Percentiles rank a stretch among this genome's conserved stretches.
These are phyloP conservation scores for Macaria notata DNA, from an alignment of 2,888 invertebrate genomes.

Conservation along the genomic window DNA sequence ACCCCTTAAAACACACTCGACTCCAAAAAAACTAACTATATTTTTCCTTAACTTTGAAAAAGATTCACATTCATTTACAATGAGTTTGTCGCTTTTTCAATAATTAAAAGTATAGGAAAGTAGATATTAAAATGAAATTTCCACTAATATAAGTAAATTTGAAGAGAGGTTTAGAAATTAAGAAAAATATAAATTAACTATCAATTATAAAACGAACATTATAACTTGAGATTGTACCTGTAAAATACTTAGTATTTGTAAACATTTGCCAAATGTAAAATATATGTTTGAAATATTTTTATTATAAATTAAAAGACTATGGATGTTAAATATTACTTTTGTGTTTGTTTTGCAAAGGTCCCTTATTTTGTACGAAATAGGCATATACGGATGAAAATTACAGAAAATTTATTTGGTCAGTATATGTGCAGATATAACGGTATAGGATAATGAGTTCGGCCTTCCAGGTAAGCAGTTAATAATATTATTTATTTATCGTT, in stretches of 20 bases:
- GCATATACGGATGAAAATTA: too few relatives aligned
- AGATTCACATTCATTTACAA: background rate
- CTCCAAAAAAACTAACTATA: conserved; percentile 6
- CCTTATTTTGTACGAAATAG: background rate
- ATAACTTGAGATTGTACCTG: conserved; percentile 41
- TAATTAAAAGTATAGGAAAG: conserved; percentile 11
- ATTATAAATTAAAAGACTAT: conserved; percentile 34
- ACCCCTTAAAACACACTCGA: background rate
- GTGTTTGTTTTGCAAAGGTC: conserved; percentile 13
- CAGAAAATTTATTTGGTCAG: too few relatives aligned
- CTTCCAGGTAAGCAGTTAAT: too few relatives aligned
- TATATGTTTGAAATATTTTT: conserved; percentile 36
- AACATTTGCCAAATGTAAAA: conserved; percentile 25
- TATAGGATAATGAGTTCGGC: too few relatives aligned
- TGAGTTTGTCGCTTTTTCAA: conserved; percentile 17
- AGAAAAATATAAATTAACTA: conserved; percentile 24
- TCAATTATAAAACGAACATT: conserved; percentile 27
- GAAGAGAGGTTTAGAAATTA: conserved; percentile 56
- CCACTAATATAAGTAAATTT: conserved; percentile 26
- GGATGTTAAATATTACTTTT: conserved; percentile 21
- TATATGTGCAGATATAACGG: too few relatives aligned
- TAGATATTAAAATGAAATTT: conserved; percentile 20
- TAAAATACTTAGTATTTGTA: conserved; percentile 40
- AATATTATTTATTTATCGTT: too few relatives aligned
- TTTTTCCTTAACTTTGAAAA: conserved; percentile 5